phyloP scores from a whole-genome alignment of 2,888 invertebrate species.

The Cephalotes varians region DNA sequence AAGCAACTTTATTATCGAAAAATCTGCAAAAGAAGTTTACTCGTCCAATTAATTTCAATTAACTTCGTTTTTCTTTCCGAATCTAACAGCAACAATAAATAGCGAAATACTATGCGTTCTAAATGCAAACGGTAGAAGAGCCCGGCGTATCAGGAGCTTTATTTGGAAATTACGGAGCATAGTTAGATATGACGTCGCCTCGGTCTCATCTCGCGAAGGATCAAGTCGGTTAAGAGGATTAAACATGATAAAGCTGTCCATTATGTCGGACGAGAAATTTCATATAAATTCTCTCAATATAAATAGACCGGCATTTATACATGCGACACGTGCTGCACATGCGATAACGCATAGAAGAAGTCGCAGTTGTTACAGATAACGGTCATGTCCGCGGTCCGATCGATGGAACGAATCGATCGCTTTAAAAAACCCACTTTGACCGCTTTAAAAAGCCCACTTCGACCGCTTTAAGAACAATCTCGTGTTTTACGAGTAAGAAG shows the following conservation, averaged over 20 bases:
- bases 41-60: background rate
- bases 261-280: slow-evolving; percentile 9
- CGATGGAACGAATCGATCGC: slow-evolving; percentile 32
- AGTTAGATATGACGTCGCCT: background rate
- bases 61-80: background rate
- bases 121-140: background rate
- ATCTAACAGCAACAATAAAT: background rate
- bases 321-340: background rate
- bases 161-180: slow-evolving; percentile 34
- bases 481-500: slow-evolving; percentile 66
- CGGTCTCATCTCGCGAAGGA: slow-evolving; percentile 28
- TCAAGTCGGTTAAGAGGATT: slow-evolving; percentile 30
- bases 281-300: background rate
- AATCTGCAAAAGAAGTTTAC: background rate
- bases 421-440: slow-evolving; percentile 52
- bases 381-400: background rate
- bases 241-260: slow-evolving; percentile 40
- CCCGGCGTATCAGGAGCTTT: slow-evolving; percentile 19
- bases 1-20: background rate
- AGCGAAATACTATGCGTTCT: background rate
- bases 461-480: slow-evolving; percentile 63
- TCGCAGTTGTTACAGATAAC: background rate
- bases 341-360: background rate
- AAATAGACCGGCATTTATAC: background rate
- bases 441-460: slow-evolving; percentile 55